Conservation (phyloP, 30 jellyfish, hydroid and myxozoan genomes). For the Hydractinia symbiolongicarpus region DNA sequence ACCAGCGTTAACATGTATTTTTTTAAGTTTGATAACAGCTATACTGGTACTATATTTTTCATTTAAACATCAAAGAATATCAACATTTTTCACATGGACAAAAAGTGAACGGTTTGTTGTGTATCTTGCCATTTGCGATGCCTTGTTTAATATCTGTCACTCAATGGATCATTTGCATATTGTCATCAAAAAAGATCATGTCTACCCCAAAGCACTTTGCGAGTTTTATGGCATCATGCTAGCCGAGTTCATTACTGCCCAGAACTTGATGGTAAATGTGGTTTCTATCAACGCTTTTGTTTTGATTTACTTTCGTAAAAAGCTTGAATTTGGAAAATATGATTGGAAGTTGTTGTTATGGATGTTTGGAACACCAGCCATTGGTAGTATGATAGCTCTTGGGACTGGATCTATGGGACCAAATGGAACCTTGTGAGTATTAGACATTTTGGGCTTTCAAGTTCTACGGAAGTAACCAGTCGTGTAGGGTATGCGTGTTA, state of each 20-base stretch:
- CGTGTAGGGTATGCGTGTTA: no score
- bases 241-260: conserved; percentile 13
- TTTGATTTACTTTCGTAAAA: conserved; percentile 19
- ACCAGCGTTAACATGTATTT: conserved; percentile 19
- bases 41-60: not conserved
- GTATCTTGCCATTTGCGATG: conserved; percentile 12
- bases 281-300: conserved; percentile 13
- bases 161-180: conserved; percentile 15
- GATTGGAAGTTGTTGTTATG: not conserved
- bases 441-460: not conserved
- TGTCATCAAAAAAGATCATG: not conserved
- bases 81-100: conserved; percentile 7
- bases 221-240: conserved; percentile 18
- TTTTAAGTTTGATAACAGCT: conserved; percentile 7
- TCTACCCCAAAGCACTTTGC: conserved; percentile 1
- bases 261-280: conserved; percentile 13
- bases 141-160: conserved; percentile 13
- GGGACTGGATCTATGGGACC: not conserved
- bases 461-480: no score
- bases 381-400: conserved; percentile 15
- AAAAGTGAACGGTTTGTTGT: conserved; percentile 22
- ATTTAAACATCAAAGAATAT: not conserved
- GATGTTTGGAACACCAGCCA: conserved; percentile 8
- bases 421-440: conserved; percentile 23
- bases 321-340: conserved; percentile 17